phyloP scores from a whole-genome alignment of 2,888 invertebrate species.

The Spialia ferax region DNA sequence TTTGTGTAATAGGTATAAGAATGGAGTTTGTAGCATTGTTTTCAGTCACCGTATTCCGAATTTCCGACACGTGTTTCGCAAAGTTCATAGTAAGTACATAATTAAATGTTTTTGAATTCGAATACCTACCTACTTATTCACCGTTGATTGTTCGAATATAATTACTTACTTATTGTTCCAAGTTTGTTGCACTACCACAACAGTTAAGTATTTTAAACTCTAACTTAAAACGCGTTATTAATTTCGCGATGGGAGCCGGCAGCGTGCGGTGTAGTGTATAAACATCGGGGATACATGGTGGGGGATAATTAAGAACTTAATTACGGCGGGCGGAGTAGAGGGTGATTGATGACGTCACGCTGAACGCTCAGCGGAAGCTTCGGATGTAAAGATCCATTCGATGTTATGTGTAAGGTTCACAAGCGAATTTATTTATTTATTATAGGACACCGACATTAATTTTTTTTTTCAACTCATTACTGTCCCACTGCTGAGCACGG shows the following conservation, averaged over 20 bases:
- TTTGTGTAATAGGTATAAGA: too few species aligned
- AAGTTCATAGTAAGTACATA: background rate
- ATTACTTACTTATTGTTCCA: background rate
- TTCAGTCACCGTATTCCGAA: background rate
- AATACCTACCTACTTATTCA: background rate
- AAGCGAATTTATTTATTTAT: too few species aligned
- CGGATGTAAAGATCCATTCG: background rate
- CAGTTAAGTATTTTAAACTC: background rate
- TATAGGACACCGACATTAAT: too few species aligned
- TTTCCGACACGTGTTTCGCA: background rate
- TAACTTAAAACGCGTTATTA: constrained; percentile 31
- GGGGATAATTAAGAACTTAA: constrained; percentile 46
- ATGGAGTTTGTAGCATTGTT: constrained; percentile 1
- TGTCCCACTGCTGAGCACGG: too few species aligned
- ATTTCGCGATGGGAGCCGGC: constrained; percentile 19
- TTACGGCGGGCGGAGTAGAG: constrained; percentile 43
- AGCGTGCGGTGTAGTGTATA: constrained; percentile 17
- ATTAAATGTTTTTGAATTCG: background rate
- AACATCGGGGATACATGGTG: constrained; percentile 35
- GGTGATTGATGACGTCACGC: constrained; percentile 48
- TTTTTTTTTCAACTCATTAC: too few species aligned
- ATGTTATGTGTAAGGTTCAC: background rate
- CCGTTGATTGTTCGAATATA: background rate
- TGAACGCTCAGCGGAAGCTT: constrained; percentile 28
- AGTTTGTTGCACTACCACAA: background rate